Percentiles rank a stretch among this genome's conserved stretches.
These are phyloP conservation scores for Eudorcas thomsonii DNA, from an alignment of 2,113 vertebrate genomes.

Conservation along the genomic window DNA sequence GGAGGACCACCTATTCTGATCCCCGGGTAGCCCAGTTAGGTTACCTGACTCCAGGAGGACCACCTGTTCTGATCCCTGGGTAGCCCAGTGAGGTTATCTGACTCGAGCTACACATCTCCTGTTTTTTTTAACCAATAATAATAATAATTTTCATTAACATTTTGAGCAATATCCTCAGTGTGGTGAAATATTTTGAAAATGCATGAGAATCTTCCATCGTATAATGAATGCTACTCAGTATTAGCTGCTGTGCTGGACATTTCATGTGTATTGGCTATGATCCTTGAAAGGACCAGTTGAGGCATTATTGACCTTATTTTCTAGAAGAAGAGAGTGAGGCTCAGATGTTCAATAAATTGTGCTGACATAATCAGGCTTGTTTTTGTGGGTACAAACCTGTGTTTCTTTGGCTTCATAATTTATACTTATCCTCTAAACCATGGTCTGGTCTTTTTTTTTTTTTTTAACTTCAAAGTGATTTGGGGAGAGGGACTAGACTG, in stretches of 20 bases:
- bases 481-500: neutral
- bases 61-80: neutral
- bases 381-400: neutral
- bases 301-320: neutral
- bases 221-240: neutral
- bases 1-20: neutral
- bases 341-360: neutral
- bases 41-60: neutral
- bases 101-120: neutral
- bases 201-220: neutral
- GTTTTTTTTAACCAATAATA: neutral
- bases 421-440: accelerated
- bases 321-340: neutral
- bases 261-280: neutral
- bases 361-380: neutral
- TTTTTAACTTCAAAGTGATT: neutral
- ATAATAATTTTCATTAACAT: neutral
- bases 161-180: neutral
- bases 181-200: slow-evolving; percentile 23
- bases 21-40: neutral
- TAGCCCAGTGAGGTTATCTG: neutral
- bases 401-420: neutral
- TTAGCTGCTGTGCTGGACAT: neutral
- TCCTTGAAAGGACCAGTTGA: neutral
- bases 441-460: neutral